phyloP scores from a whole-genome alignment of 2,888 invertebrate species.

The Osmoderma eremita region DNA sequence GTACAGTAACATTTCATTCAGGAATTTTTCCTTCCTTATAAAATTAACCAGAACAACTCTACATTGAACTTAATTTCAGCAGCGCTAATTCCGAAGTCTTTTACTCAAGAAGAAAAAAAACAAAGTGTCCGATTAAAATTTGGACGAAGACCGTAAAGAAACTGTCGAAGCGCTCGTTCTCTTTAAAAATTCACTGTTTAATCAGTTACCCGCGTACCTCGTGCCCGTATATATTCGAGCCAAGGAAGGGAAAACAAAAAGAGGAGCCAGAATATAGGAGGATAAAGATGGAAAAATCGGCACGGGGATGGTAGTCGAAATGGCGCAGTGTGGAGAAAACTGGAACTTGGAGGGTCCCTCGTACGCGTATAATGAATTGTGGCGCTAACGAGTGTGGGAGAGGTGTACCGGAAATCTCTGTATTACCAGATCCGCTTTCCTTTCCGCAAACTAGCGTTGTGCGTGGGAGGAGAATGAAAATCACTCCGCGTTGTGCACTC shows the following conservation, averaged over 20 bases:
- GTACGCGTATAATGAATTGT: slow-evolving; percentile 51
- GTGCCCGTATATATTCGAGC: not conserved
- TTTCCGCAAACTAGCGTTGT: slow-evolving; percentile 48
- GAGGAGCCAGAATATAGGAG: not conserved
- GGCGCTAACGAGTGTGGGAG: slow-evolving; percentile 51
- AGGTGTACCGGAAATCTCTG: slow-evolving; percentile 54
- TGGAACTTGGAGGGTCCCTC: slow-evolving; percentile 17
- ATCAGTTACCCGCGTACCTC: slow-evolving; percentile 4
- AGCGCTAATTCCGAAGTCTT: not conserved
- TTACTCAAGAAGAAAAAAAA: not conserved
- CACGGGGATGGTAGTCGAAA: no score
- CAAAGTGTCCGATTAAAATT: not conserved
- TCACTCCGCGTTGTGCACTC: no score
- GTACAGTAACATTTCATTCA: no score
- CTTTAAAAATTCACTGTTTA: slow-evolving; percentile 22
- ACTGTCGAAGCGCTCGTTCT: slow-evolving; percentile 1
- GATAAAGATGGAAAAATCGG: slow-evolving; percentile 4
- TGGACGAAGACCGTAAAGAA: not conserved
- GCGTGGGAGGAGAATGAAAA: no score
- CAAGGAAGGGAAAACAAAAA: slow-evolving; percentile 9
- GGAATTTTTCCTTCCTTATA: no score
- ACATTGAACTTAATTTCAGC: no score
- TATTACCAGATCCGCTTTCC: slow-evolving; percentile 52
- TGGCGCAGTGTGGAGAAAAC: not conserved
- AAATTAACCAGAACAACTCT: no score